Conservation (phyloP, 2,113 vertebrate species). For the Leptosomus discolor region DNA sequence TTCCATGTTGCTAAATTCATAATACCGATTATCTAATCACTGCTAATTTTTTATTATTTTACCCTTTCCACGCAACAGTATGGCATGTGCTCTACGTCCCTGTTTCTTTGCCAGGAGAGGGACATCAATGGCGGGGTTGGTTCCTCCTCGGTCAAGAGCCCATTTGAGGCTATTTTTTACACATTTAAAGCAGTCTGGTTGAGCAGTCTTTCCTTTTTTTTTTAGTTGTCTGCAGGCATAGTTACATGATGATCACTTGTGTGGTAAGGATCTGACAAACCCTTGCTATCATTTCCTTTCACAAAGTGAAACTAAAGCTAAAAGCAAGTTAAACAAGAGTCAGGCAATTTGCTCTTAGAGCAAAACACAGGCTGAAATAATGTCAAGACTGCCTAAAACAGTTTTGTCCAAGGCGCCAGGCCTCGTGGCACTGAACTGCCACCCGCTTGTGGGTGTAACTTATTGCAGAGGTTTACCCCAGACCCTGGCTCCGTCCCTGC, state of each 20-base stretch:
- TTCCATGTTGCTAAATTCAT: background rate
- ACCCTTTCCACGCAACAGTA: background rate
- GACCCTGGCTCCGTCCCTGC: background rate
- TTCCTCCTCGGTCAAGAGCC: background rate
- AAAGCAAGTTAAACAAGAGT: background rate
- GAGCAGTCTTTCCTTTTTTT: background rate
- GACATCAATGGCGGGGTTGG: accelerated
- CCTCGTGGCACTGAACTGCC: background rate
- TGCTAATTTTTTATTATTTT: background rate
- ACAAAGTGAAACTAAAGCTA: background rate
- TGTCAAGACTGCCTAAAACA: background rate
- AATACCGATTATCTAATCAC: background rate
- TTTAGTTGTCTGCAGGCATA: background rate
- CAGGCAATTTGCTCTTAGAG: background rate
- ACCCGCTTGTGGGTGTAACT: accelerated
- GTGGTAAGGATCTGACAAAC: background rate
- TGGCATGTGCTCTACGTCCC: background rate
- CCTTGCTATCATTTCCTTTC: background rate
- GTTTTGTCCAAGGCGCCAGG: background rate
- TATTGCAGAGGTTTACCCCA: background rate
- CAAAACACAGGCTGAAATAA: background rate
- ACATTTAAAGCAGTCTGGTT: background rate
- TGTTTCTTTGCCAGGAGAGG: background rate
- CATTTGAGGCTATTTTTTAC: background rate
- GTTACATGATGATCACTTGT: background rate